Evolutionary conservation across 2,113 vertebrate species (phyloP).

Genomic region (Melospiza georgiana): DNA sequence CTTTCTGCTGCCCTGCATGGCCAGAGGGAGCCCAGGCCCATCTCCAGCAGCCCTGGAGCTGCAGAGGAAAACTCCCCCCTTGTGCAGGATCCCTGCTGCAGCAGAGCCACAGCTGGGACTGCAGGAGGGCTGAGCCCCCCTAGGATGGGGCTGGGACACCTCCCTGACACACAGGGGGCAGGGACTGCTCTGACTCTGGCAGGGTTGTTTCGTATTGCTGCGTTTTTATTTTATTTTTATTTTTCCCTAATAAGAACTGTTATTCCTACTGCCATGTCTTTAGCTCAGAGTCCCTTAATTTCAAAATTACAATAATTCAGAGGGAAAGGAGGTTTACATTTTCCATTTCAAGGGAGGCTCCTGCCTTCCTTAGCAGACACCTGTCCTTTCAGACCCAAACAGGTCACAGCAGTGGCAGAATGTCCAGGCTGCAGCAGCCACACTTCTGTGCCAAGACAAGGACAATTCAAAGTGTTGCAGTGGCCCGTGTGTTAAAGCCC

Average conservation of each 20-base stretch:
- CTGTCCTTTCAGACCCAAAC: background rate
- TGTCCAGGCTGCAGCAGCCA: background rate
- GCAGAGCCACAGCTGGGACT: background rate
- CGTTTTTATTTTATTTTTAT: background rate
- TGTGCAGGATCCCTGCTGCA: background rate
- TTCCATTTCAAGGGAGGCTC: background rate
- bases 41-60: background rate
- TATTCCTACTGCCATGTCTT: background rate
- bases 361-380: background rate
- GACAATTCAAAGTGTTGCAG: background rate
- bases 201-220: background rate
- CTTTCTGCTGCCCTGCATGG: no score
- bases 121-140: background rate
- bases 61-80: background rate
- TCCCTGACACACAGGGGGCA: background rate
- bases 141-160: background rate
- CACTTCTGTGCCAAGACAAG: constrained; percentile 1
- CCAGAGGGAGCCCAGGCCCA: background rate
- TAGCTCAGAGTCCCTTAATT: background rate
- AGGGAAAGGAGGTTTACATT: background rate
- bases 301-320: background rate
- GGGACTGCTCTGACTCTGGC: accelerated
- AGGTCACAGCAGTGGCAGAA: background rate
- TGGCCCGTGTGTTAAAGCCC: background rate
- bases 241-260: background rate